phyloP scores from a whole-genome alignment of 2,888 invertebrate genomes.

The Physocephala rufipes region DNA sequence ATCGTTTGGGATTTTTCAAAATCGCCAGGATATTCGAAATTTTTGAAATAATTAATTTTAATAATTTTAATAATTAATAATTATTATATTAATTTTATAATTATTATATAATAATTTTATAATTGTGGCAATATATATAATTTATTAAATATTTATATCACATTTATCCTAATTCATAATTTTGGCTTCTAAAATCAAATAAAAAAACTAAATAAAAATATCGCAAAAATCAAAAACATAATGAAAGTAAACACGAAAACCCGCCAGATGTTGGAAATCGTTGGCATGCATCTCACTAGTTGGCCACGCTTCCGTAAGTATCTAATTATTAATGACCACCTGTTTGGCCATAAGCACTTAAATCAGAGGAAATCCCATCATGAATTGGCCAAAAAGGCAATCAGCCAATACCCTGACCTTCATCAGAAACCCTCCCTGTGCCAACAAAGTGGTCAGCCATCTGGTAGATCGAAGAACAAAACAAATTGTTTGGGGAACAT shows the following conservation, averaged over 20 bases:
- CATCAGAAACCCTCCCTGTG: background rate
- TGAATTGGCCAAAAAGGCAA: constrained; percentile 30
- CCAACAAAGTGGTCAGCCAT: background rate
- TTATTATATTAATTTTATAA: too few species aligned
- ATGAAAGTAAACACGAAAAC: background rate
- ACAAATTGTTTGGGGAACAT: constrained; percentile 16
- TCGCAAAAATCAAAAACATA: constrained; percentile 12
- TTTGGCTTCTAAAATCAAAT: background rate
- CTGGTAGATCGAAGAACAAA: constrained; percentile 3
- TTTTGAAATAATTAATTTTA: too few species aligned
- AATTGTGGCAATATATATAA: too few species aligned
- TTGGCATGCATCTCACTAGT: constrained; percentile 8
- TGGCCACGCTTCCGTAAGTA: background rate
- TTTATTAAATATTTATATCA: too few species aligned
- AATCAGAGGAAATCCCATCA: constrained; percentile 22
- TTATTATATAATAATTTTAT: too few species aligned
- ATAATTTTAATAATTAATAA: too few species aligned
- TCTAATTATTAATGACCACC: constrained; percentile 51
- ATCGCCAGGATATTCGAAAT: too few species aligned
- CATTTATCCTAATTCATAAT: too few species aligned
- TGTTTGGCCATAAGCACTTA: constrained; percentile 46
- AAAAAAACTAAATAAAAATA: too few species aligned
- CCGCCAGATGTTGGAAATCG: constrained; percentile 12
- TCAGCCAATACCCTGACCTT: constrained; percentile 13
- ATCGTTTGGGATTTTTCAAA: too few species aligned